Evolutionary conservation across 1,140 invertebrate genomes (phyloP), one percentile per base, ranked within the genome.

Genomic region (Muscidifurax raptorellus): DNA sequence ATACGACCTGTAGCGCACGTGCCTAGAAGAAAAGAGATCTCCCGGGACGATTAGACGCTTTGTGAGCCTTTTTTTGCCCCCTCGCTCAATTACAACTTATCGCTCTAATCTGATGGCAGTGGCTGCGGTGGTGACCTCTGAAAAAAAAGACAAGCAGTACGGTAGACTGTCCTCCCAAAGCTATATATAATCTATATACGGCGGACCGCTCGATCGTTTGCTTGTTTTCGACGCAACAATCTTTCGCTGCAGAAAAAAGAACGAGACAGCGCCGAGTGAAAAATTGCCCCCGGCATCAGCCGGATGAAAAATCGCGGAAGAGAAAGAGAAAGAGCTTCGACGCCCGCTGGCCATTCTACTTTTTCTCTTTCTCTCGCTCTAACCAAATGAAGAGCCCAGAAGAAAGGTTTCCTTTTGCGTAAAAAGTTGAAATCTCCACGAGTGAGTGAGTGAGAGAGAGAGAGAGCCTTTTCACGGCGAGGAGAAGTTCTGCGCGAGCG

Each of bases 61-160:
- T 77, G 22, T 66, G 3, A 64, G 22, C 28, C 27, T 81, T 81
- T 80, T 80, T 74, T 10, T 59, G 12, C 0, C 0, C 22, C 15
- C 9, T 4, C 18, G 47, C 59, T 77, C 81, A 83, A 83, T 83
- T 76, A 69, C 74, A 69, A 77, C 12, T 83, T 83, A 83, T 83
- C 40, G 59, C 12, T 27, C 32, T 72, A 74, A 81, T 74, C 47
- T 72, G 30, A 7, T 44, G 12, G 5, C 9, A 1, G 66, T 27
- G n/a, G 25, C 40, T 72, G 40, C 22, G 22, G 22, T 47, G 5
- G 15, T 12, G 2, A 27, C 47, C 32, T 72, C 28, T 27, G 12
- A 59, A 18, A 28, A n/a, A 52, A 52, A 52, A 28, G 5, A 40
- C 25, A 66, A 47, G 9, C 44, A 44, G 10, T 3, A 25, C 59